phyloP scores from a whole-genome alignment of 2,888 invertebrate genomes.

The Athetis lepigone region DNA sequence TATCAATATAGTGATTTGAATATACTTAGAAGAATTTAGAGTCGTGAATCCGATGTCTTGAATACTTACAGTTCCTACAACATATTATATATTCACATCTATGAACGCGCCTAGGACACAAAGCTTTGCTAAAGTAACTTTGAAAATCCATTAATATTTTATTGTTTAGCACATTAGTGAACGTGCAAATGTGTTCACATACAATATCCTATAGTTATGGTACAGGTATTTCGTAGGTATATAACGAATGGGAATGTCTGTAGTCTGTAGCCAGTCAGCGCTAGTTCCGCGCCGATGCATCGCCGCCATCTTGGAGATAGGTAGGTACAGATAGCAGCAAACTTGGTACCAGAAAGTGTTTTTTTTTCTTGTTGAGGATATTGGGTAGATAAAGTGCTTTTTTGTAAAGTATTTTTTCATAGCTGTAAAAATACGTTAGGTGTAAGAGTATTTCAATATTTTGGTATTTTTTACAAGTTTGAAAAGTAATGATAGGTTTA shows the following conservation, averaged over 20 bases:
- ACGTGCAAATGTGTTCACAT: conserved; percentile 27
- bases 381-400: background rate
- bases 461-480: background rate
- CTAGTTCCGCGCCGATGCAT: conserved; percentile 76
- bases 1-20: no score
- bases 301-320: conserved; percentile 78
- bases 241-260: conserved; percentile 58
- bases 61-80: no score
- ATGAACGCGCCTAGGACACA: no score
- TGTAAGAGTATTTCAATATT: background rate
- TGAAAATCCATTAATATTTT: conserved; percentile 12
- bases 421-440: background rate
- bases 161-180: conserved; percentile 8
- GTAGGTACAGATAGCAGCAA: conserved; percentile 70
- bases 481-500: no score
- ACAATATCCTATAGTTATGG: conserved; percentile 18
- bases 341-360: background rate
- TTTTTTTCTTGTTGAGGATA: background rate
- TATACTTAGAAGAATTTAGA: no score
- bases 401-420: background rate
- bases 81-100: no score
- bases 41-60: no score
- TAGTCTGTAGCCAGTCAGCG: conserved; percentile 65
- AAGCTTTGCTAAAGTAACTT: conserved; percentile 12
- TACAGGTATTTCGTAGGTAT: conserved; percentile 41